These are phyloP conservation scores for Amphiura filiformis DNA, from an alignment of 35 echinoderm and acorn worm genomes.

Conservation along the genomic window DNA sequence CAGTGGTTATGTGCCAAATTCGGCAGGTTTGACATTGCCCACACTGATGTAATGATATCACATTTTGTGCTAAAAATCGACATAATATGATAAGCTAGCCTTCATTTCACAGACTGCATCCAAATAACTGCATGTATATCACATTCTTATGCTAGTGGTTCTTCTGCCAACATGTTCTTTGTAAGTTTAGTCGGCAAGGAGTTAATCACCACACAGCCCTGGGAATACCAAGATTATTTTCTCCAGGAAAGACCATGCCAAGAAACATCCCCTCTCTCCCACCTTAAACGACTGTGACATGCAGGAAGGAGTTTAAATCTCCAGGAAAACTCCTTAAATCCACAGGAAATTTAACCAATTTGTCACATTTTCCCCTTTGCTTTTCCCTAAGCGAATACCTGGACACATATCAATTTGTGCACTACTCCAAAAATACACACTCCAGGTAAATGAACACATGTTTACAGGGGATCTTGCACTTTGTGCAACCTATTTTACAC, in stretches of 20 bases:
- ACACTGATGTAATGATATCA: too few relatives aligned
- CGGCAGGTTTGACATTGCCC: too few relatives aligned
- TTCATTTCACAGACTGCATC: too few relatives aligned
- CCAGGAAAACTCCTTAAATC: constrained; percentile 13
- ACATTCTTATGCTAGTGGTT: neutral
- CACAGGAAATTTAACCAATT: constrained; percentile 1
- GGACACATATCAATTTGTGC: constrained; percentile 8
- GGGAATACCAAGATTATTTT: neutral
- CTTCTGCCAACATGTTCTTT: neutral
- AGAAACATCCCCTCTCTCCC: neutral
- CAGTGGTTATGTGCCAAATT: too few relatives aligned
- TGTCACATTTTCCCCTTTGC: neutral
- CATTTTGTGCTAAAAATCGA: too few relatives aligned
- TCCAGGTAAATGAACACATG: neutral
- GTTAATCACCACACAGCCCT: neutral
- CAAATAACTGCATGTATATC: neutral
- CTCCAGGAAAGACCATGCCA: neutral
- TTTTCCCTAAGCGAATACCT: neutral
- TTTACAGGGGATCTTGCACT: neutral
- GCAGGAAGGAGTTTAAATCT: neutral
- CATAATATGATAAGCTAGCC: too few relatives aligned
- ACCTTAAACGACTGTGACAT: constrained; percentile 4
- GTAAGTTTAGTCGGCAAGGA: neutral
- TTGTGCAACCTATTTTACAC: neutral
- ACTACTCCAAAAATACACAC: neutral